Evolutionary conservation across 2,113 vertebrate genomes (phyloP), one percentile per base, ranked within the genome.

Genomic region (Rafetus swinhoei): DNA sequence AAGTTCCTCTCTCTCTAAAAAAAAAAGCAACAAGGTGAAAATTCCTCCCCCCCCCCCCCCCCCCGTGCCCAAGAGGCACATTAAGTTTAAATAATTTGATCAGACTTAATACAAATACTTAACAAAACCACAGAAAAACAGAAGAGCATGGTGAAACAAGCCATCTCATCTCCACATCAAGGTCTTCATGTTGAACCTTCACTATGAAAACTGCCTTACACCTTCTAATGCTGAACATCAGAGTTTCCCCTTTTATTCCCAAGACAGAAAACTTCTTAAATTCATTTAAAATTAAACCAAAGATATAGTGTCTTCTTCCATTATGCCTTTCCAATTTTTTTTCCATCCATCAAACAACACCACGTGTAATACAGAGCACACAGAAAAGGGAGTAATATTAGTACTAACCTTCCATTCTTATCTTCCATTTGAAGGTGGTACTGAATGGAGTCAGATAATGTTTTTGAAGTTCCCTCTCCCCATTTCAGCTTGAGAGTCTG

Each of bases 401-500:
- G 97, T 92, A 60, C 98, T 89, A 92, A 99, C 99, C 99, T 99
- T 97, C 99, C 98, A 22, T 97, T 99, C 97, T 97, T 99, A 97
- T 99, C 99, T 95, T 98, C 99, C 98, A 99, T 99, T 94, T 99
- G 99, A 97, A 99, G 99, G 97, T 99, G 99, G 95, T 99, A 99
- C 95, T 99, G 99, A 95, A 99, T 96, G 96, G 98, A 98, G 93
- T 99, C 99, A 72, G 99, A 97, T 91, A 98, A 89, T 45, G 97
- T 95, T 96, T 98, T 99, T 84, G 97, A 94, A 45, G 98, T 98
- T 83, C 99, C 99, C 53, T 99, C 99, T 91, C 99, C 99, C 99
- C 99, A 99, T 96, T 99, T 99, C 94, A 99, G 98, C 98, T 99
- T 99, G 96, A 99, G 99, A 95, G 99, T 99, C 97, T 99, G 99